A percentile compares a stretch with the other conserved stretches of the same genome.
Evolutionary conservation across 2,888 invertebrate genomes (phyloP).

Genomic region (Formica aserva): DNA sequence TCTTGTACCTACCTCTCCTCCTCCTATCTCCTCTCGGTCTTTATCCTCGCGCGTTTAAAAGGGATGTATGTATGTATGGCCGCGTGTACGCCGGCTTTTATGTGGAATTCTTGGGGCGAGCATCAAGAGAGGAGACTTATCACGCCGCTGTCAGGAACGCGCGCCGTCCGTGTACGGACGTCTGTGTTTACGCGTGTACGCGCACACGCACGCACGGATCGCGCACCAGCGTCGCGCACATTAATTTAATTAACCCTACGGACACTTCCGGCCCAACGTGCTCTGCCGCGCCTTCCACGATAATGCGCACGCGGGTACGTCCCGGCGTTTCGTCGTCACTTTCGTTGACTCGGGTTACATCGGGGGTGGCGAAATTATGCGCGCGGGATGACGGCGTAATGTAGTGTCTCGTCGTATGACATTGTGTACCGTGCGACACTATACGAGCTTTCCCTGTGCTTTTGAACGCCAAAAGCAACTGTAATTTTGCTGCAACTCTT

Average conservation of each 20-base stretch:
- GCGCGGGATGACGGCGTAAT: slow-evolving; percentile 28
- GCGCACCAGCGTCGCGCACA: slow-evolving; percentile 52
- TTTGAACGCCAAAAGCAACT: neutral
- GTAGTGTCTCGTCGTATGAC: slow-evolving; percentile 36
- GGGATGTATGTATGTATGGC: slow-evolving; percentile 52
- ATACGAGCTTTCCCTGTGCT: neutral
- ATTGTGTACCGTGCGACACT: slow-evolving; percentile 12
- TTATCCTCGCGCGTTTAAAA: slow-evolving; percentile 57
- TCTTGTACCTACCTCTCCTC: neutral
- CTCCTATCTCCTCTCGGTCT: slow-evolving; percentile 22
- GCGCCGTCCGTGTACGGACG: neutral
- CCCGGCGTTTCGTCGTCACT: slow-evolving; percentile 43
- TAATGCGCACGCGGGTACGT: slow-evolving; percentile 42
- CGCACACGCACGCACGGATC: slow-evolving; percentile 35
- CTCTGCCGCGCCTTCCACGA: slow-evolving; percentile 51
- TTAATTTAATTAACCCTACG: slow-evolving; percentile 77
- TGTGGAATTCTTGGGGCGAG: slow-evolving; percentile 49
- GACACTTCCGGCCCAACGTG: slow-evolving; percentile 73
- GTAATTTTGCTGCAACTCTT: neutral
- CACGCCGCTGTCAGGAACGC: slow-evolving; percentile 50
- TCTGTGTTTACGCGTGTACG: slow-evolving; percentile 7
- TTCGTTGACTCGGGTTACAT: slow-evolving; percentile 40
- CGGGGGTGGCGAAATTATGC: slow-evolving; percentile 41
- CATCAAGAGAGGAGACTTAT: slow-evolving; percentile 53
- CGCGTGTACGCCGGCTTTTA: slow-evolving; percentile 52